Percentiles rank a stretch among this genome's conserved stretches.
Conservation (phyloP, 2,113 vertebrate species). For the Trochalopteron elliotii region DNA sequence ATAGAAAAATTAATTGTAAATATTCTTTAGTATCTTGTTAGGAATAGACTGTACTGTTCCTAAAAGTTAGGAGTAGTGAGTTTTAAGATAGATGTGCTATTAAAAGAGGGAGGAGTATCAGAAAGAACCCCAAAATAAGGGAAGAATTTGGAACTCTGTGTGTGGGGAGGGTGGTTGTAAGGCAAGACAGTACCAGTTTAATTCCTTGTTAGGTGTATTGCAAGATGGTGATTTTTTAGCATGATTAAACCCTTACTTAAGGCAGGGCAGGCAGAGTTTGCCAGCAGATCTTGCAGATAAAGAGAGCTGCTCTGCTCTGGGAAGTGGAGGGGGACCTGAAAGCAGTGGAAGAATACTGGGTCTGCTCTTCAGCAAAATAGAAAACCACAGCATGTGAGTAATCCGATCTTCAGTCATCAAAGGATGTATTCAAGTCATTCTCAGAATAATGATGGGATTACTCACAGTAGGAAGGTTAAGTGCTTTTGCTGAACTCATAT, state of each 20-base stretch:
- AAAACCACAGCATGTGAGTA: conserved; percentile 20
- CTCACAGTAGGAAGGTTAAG: background rate
- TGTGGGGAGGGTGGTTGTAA: background rate
- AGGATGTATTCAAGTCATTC: background rate
- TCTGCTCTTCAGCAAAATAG: conserved; percentile 6
- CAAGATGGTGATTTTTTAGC: background rate
- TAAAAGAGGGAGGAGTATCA: background rate
- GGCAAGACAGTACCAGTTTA: background rate
- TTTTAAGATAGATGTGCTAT: background rate
- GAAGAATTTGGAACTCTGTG: background rate
- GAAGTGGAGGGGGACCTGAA: background rate
- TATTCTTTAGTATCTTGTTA: background rate
- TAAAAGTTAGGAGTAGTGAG: background rate
- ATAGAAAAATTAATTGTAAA: background rate
- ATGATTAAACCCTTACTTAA: background rate
- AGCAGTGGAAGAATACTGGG: conserved; percentile 39
- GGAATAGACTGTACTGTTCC: background rate
- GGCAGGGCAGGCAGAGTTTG: background rate
- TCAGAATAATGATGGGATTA: conserved; percentile 32
- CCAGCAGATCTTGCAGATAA: background rate
- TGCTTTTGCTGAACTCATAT: background rate
- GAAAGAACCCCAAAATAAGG: background rate
- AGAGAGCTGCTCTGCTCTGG: background rate
- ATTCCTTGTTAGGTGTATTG: background rate
- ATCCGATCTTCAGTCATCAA: conserved; percentile 9